A percentile compares a stretch with the other conserved stretches of the same genome.
phyloP scores from a whole-genome alignment of 2,113 vertebrate genomes.

The Todiramphus chloris region DNA sequence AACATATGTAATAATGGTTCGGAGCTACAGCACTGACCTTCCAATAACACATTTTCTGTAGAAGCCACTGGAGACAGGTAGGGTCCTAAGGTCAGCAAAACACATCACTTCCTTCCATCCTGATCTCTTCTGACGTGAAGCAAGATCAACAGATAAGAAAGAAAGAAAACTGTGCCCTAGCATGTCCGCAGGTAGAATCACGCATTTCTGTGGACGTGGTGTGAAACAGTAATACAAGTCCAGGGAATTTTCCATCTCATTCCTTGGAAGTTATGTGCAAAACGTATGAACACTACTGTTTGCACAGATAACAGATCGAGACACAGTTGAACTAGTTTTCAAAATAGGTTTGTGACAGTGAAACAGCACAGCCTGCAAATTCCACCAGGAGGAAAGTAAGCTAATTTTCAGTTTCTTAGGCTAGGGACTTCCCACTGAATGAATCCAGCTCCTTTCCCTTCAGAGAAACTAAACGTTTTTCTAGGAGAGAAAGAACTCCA shows the following conservation, averaged over 20 bases:
- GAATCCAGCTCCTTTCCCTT: rapidly evolving
- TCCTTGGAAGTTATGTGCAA: background rate
- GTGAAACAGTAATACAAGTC: background rate
- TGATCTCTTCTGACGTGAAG: background rate
- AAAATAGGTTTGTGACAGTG: background rate
- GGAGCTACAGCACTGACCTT: background rate
- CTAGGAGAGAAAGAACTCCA: background rate
- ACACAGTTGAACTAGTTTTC: background rate
- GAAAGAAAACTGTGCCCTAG: background rate
- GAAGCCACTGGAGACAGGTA: background rate
- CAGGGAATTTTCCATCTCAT: background rate
- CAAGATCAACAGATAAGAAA: background rate
- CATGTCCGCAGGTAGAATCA: background rate
- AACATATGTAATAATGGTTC: background rate
- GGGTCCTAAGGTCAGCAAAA: background rate
- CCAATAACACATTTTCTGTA: background rate
- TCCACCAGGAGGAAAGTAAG: background rate
- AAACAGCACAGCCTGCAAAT: background rate
- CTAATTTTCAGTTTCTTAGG: background rate
- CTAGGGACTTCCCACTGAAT: background rate
- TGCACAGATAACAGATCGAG: background rate
- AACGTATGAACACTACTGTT: background rate
- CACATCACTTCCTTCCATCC: background rate
- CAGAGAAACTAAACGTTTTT: background rate
- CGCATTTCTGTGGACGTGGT: background rate